Percentiles rank a stretch among this genome's conserved stretches.
Conservation (phyloP, 2,113 vertebrate genomes). For the Oceanites oceanicus region DNA sequence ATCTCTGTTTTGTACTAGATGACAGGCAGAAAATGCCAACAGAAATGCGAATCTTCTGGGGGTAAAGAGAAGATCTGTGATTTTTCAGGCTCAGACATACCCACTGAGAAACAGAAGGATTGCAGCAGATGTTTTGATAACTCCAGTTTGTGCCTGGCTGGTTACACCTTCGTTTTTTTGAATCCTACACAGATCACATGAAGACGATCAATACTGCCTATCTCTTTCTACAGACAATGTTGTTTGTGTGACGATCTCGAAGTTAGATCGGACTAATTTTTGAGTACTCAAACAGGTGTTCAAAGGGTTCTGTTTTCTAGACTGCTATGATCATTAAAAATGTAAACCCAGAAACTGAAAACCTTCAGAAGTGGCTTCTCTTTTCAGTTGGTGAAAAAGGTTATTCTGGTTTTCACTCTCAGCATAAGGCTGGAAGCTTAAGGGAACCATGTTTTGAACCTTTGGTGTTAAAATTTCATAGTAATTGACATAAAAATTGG, state of each 20-base stretch:
- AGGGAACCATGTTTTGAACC: not conserved
- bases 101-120: not conserved
- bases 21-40: not conserved
- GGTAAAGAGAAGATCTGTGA: not conserved
- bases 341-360: not conserved
- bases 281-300: not conserved
- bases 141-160: not conserved
- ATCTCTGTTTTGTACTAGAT: not conserved
- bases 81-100: not conserved
- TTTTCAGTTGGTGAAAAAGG: not conserved
- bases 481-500: not conserved
- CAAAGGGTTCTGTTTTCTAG: not conserved
- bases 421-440: not conserved
- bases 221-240: not conserved
- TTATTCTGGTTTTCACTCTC: not conserved
- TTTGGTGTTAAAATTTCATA: not conserved
- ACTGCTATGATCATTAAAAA: not conserved
- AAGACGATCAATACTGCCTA: not conserved
- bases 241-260: not conserved
- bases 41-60: not conserved
- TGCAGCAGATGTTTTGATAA: not conserved
- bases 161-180: not conserved
- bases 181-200: accelerated
- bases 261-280: not conserved
- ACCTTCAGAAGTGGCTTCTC: not conserved